Percentiles rank a stretch among this genome's conserved stretches.
Conservation (phyloP, 1,140 invertebrate species). For the fruit fly (Drosophila melanogaster) region Release_6_plus_ISO1_MT NT_037436.4:4529001-4529500, state of each 20-base stretch:
- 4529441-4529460: slow-evolving; percentile 51
- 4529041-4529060: slow-evolving; percentile 19
- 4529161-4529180: slow-evolving; percentile 22
- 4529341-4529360: slow-evolving; percentile 25
- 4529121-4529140: slow-evolving; percentile 14
- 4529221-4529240: not conserved
- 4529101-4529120: slow-evolving; percentile 13
- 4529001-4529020: slow-evolving; percentile 48
- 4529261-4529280: no score
- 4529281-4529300: not conserved
- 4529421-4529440: slow-evolving; percentile 68
- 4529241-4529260: not conserved
- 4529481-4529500: slow-evolving; percentile 56
- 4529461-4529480: slow-evolving; percentile 68
- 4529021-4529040: slow-evolving; percentile 51
- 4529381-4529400: not conserved
- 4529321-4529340: not conserved
- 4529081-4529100: slow-evolving; percentile 26
- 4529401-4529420: slow-evolving; percentile 21
- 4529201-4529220: no score
- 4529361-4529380: slow-evolving; percentile 8
- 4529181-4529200: not conserved
- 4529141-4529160: slow-evolving; percentile 60
- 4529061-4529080: slow-evolving; percentile 24
- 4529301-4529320: slow-evolving; percentile 10